Evolutionary conservation across 2,113 vertebrate species (phyloP).

Genomic region (Cardinalis cardinalis): DNA sequence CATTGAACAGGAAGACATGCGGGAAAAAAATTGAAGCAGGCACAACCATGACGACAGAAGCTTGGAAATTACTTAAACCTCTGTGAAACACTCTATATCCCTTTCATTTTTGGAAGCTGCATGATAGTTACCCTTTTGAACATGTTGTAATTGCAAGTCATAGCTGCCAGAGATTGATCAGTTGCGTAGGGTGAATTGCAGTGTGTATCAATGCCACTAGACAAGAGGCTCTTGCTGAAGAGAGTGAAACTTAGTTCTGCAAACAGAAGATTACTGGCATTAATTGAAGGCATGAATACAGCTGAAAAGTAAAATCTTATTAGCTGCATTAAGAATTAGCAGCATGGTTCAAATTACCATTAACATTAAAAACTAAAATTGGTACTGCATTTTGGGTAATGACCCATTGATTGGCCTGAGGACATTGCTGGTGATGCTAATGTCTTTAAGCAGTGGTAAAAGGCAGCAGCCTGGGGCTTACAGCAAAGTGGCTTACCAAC

Average conservation of each 20-base stretch:
- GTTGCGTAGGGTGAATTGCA: background rate
- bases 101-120: background rate
- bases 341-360: background rate
- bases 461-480: background rate
- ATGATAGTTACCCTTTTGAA: background rate
- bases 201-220: background rate
- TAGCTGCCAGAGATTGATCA: background rate
- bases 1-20: background rate
- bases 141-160: background rate
- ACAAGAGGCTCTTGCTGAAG: background rate
- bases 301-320: constrained; percentile 33
- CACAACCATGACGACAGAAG: background rate
- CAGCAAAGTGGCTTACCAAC: constrained; percentile 15
- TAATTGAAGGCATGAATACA: constrained; percentile 7
- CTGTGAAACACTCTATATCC: background rate
- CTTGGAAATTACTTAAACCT: constrained; percentile 9
- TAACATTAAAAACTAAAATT: constrained; percentile 19
- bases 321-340: constrained; percentile 5
- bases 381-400: background rate
- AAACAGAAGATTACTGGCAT: constrained; percentile 7
- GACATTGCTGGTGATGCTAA: background rate
- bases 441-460: constrained; percentile 4
- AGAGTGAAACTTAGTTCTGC: background rate
- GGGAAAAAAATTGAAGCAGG: background rate
- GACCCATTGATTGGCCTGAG: constrained; percentile 18